Percentiles rank a stretch among this genome's conserved stretches.
Evolutionary conservation across 2,888 invertebrate genomes (phyloP).

Genomic region (Ormyrus labotus): DNA sequence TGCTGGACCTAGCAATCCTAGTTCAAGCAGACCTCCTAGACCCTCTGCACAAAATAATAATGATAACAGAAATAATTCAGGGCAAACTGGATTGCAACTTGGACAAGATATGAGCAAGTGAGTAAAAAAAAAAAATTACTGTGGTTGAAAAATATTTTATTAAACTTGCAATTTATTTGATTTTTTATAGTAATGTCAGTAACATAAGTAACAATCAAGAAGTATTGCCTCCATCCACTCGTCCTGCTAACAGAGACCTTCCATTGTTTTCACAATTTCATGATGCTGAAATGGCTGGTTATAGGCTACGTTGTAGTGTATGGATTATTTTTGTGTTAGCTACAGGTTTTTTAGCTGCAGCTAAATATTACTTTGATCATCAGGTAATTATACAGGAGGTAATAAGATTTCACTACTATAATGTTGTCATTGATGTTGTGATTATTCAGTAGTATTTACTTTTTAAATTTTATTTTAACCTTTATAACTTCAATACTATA

Average conservation of each 20-base stretch:
- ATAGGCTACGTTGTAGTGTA: constrained; percentile 80
- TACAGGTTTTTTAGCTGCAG: constrained; percentile 83
- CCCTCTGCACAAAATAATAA: constrained; percentile 60
- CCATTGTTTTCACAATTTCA: constrained; percentile 82
- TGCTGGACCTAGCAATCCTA: constrained; percentile 74
- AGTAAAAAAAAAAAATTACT: constrained; percentile 60
- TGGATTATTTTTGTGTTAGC: constrained; percentile 84
- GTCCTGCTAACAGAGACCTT: constrained; percentile 64
- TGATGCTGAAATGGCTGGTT: constrained; percentile 79
- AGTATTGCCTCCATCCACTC: constrained; percentile 63
- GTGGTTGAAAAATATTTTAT: not conserved
- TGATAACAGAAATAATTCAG: constrained; percentile 61
- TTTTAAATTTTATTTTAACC: too few species aligned
- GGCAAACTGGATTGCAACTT: constrained; percentile 60
- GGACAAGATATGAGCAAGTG: constrained; percentile 67
- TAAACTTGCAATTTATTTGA: constrained; percentile 3
- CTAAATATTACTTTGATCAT: constrained; percentile 85
- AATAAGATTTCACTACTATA: too few species aligned
- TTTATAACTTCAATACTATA: too few species aligned
- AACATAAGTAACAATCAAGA: constrained; percentile 67
- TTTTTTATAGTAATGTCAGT: constrained; percentile 65
- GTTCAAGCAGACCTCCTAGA: constrained; percentile 61
- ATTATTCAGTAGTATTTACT: too few species aligned
- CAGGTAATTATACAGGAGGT: constrained; percentile 75
- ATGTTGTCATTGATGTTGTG: too few species aligned